phyloP scores from a whole-genome alignment of 2,888 invertebrate species.

The Hypselothyrea guttata region DNA sequence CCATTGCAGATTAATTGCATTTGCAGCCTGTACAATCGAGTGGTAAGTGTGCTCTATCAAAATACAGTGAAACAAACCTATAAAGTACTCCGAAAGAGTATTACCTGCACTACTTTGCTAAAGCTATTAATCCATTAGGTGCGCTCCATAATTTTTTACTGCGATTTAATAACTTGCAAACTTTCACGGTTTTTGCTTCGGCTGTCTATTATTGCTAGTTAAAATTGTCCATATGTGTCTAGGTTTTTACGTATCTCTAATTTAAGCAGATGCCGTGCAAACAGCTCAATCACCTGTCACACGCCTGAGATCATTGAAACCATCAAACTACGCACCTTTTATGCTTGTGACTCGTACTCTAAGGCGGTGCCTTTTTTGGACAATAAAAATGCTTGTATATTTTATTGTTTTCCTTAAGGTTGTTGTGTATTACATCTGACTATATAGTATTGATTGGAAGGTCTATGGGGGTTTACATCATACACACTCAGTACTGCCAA shows the following conservation, averaged over 20 bases:
- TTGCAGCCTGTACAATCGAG: conserved; percentile 36
- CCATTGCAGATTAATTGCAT: conserved; percentile 56
- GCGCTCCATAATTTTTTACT: neutral
- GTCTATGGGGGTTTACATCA: conserved; percentile 44
- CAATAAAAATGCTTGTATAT: neutral
- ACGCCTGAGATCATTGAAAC: conserved; percentile 13
- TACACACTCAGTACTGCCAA: conserved; percentile 46
- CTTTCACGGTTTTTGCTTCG: conserved; percentile 19
- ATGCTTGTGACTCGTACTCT: conserved; percentile 23
- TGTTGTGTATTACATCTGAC: neutral
- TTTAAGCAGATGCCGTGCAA: neutral
- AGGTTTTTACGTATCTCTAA: too few relatives aligned
- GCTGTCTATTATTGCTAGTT: neutral
- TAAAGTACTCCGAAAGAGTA: too few relatives aligned
- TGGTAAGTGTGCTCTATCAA: conserved; percentile 23
- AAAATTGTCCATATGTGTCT: conserved; percentile 11
- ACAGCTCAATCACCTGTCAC: conserved; percentile 14
- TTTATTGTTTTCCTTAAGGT: too few relatives aligned
- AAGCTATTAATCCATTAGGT: neutral
- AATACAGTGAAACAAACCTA: neutral
- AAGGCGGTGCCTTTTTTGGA: conserved; percentile 47
- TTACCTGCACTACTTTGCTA: too few relatives aligned
- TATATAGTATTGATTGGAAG: neutral
- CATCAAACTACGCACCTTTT: conserved; percentile 48
- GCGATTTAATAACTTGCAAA: conserved; percentile 1